These are phyloP conservation scores for Lithophane ornitopus DNA, from an alignment of 2,888 invertebrate species.

Conservation along the genomic window DNA sequence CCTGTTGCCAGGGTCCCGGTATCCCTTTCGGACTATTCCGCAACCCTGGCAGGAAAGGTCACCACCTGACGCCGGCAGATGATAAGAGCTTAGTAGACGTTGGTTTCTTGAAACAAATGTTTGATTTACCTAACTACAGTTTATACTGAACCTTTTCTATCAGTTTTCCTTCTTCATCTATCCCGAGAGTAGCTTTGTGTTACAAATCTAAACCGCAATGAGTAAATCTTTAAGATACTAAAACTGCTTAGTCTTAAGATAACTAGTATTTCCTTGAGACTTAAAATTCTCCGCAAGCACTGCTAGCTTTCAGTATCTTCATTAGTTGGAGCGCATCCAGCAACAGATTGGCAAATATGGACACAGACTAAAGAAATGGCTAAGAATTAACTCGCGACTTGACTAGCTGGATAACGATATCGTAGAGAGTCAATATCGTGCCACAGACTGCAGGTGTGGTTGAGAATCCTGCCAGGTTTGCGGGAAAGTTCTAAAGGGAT, in stretches of 20 bases:
- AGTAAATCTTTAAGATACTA: neutral
- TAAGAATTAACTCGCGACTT: neutral
- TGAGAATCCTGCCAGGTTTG: no score
- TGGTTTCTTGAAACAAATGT: no score
- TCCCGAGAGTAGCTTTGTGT: neutral
- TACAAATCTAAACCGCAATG: neutral
- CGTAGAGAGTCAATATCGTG: neutral
- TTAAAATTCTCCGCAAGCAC: slow-evolving; percentile 33
- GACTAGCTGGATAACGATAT: neutral
- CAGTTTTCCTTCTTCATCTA: neutral
- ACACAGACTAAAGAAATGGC: slow-evolving; percentile 7
- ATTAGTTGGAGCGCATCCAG: slow-evolving; percentile 54
- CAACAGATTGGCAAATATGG: slow-evolving; percentile 39
- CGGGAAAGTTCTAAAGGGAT: no score
- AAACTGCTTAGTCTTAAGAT: neutral
- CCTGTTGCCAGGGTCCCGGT: no score
- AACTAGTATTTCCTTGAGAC: neutral
- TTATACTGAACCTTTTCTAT: neutral
- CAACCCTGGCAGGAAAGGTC: no score
- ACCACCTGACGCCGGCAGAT: no score
- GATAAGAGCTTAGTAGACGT: no score
- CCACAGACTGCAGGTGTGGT: slow-evolving; percentile 4
- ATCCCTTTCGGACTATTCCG: no score
- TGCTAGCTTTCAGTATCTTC: slow-evolving; percentile 40
- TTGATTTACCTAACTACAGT: no score